Base-by-base conservation (phyloP, 2,888 invertebrate genomes). In the Mallateleia sp. region DNA sequence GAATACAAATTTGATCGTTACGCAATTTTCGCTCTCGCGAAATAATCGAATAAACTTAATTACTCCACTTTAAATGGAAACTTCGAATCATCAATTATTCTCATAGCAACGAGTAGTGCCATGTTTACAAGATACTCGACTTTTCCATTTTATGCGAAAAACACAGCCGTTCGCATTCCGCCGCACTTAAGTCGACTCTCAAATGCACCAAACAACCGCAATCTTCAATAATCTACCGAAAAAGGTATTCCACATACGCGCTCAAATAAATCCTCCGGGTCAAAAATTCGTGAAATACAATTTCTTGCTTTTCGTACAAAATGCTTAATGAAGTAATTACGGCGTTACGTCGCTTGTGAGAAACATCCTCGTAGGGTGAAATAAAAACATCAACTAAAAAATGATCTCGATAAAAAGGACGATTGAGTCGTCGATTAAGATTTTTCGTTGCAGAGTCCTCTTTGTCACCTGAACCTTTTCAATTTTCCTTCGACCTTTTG, bases 111-210 rank as follows among this genome's bases (percentile, higher is more conserved):
- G n/a, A 54, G 67, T 54, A 69, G 18, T 7, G 22, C 18, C 38
- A 34, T 69, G 54, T 69, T 69, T 69, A 69, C 67, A 69, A 54
- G 67, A 54, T 24, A 69, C 67, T 69, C 24, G 54, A 54, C 69
- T n/a, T 69, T 34, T 38, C 38, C 54, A 38, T 54, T 69, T 38
- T 69, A 69, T 54, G 34, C 54, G 38, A 25, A 67, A 54, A 69
- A 69, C 45, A 54, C 34, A 54, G 38, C 69, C 25, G n/a, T 24
- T 38, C 15, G 52, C 52, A 67, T 67, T 67, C n/a, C 25, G 15
- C 15, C 38, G 54, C n/a, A 38, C n/a, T 69, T 69, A 54, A 69
- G 38, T 69, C 52, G 52, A 34, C 67, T 52, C 50, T 67, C 20
- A 25, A 67, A 54, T 69, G 25, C 24, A 54, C 25, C 3, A 34